Evolutionary conservation across 1,140 invertebrate species (phyloP), one percentile per base, ranked within the genome.

Genomic region (Triops longicaudatus): DNA sequence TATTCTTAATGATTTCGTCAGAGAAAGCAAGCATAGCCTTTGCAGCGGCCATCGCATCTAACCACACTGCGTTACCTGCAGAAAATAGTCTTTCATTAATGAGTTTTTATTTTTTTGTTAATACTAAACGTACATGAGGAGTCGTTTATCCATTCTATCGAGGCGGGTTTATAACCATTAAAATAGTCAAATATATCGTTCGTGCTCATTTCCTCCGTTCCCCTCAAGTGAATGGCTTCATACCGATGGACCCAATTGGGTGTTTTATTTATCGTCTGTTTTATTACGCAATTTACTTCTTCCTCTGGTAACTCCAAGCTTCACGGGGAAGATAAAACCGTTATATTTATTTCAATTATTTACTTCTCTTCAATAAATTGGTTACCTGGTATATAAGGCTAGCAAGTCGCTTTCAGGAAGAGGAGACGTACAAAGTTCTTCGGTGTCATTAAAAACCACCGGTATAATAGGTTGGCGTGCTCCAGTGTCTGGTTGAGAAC

Each of bases 111-210:
- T 31, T 27, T 77, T n/a, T 73, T 41, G 71, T 14, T 27, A 76
- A 31, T 37, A 11, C 26, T 22, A 72, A 73, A 83, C 86, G 84
- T 86, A 91, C 92, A 94, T 78, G 91, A 91, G 76, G 86, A 84
- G 83, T 93, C 89, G 86, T 92, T 91, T 76, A 94, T 89, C 91
- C 92, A 93, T 84, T 95, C 92, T 63, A 94, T 86, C 1, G 88
- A 87, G 6, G 88, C 84, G 44, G 92, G 91, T 76, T 87, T 87
- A 85, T 90, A 92, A 79, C 90, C 88, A 82, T 88, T 85, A 81
- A 94, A 91, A 83, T 93, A 94, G 79, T 88, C 87, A 81, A 94
- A 91, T 31, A 94, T 87, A 84, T 94, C 91, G 83, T 90, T 88
- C 37, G 90, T 92, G 79, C 85, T 90, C 86, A 94, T 89, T 17